Conservation (phyloP, 2,888 invertebrate species). For the Ophraella communa region DNA sequence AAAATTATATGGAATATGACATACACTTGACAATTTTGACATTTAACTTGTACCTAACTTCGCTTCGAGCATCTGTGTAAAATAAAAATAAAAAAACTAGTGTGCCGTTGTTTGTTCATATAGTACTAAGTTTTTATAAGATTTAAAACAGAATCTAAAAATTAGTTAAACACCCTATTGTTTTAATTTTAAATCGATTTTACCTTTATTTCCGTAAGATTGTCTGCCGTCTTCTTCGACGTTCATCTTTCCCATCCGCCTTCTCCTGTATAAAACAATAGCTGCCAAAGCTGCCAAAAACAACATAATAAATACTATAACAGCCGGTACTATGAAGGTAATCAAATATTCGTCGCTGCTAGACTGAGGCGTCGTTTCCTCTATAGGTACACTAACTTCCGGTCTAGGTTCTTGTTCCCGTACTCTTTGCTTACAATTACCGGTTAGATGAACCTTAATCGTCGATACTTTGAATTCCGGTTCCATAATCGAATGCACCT, state of each 20-base stretch:
- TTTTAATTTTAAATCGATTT: no score
- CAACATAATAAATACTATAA: constrained; percentile 87
- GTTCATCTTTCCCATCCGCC: constrained; percentile 85
- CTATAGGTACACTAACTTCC: constrained; percentile 39
- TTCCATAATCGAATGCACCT: constrained; percentile 72
- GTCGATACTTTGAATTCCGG: constrained; percentile 74
- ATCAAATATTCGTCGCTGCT: constrained; percentile 71
- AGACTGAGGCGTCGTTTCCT: constrained; percentile 57
- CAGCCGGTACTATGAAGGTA: constrained; percentile 88
- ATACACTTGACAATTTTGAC: no score
- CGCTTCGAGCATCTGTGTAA: no score
- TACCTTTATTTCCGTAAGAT: constrained; percentile 78
- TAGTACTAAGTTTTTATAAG: no score
- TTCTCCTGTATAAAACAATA: constrained; percentile 83
- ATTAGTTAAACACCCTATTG: no score
- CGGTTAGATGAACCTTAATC: constrained; percentile 67
- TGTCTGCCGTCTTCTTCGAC: constrained; percentile 82
- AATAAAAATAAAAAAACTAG: no score
- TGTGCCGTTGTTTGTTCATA: no score
- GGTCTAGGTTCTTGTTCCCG: constrained; percentile 45
- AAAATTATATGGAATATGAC: no score
- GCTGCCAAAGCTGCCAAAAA: constrained; percentile 86
- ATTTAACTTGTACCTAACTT: no score
- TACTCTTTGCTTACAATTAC: constrained; percentile 62
- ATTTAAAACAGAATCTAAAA: no score